Base-by-base conservation (phyloP, 2,113 vertebrate species). In the Ciconia boyciana region DNA sequence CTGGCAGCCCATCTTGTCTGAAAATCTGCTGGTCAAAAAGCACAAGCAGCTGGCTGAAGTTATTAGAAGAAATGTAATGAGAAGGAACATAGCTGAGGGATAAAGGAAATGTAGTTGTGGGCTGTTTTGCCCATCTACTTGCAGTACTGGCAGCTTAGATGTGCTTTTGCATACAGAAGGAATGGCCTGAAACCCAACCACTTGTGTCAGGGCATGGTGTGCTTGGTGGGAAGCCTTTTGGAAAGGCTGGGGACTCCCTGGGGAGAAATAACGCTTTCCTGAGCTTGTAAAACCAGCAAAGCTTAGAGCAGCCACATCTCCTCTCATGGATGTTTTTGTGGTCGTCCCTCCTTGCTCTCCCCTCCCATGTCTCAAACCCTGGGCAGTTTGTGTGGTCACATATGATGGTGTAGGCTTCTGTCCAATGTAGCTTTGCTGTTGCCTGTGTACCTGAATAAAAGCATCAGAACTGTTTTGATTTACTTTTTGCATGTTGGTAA, bases 351-450 rank as follows among this genome's bases (percentile, higher is more conserved):
- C 34, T 69, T 36, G 17, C 49, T 89, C 46, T 94, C 10, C n/a
- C 13, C 13, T 79, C 8, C 41, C 1, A 0, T 26, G 64, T 66
- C 46, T 70, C 83, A 51, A n/a, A 20, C 25, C 17, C 51, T 58
- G 36, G 48, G 43, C 44, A 39, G 22, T n/a, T 32, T 55, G 24
- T 62, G 60, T 74, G 78, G 36, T 58, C 86, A 16, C 20, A 6
- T 34, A 12, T 0, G 9, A 10, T 17, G 26, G n/a, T 13, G n/a
- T 31, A 31, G 0, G 0, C 46, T 61, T 48, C 44, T 31, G 21
- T 6, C 44, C 2, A 0, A 2, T 3, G 29, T 31, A 44, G 43
- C 41, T 46, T 44, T 89, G 72, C 46, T 6, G 0, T 8, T 34
- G 14, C 7, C 46, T 5, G 4, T 12, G 17, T 55, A 6, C 31